phyloP scores from a whole-genome alignment of 2,797 vertebrate species.

The Clarias laeviceps region DNA sequence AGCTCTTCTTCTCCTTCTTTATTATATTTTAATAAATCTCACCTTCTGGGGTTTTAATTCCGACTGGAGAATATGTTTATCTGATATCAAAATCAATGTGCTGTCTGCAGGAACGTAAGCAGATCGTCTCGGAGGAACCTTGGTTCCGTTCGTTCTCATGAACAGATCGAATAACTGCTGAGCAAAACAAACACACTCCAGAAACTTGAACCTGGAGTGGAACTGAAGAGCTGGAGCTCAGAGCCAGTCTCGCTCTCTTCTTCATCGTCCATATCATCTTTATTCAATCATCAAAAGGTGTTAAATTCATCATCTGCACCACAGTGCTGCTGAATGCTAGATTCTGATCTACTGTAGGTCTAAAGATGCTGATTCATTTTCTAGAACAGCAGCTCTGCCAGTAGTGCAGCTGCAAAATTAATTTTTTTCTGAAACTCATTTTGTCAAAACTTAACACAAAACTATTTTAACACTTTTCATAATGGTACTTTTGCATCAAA shows the following conservation, averaged over 20 bases:
- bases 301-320: not conserved
- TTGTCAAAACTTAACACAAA: no score
- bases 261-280: not conserved
- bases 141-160: not conserved
- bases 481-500: no score
- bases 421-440: no score
- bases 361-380: not conserved
- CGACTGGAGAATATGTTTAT: not conserved
- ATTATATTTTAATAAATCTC: not conserved
- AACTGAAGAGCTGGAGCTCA: not conserved
- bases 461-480: no score
- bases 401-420: not conserved
- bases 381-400: not conserved
- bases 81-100: constrained; percentile 30
- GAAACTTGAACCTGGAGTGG: constrained; percentile 11
- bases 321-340: not conserved
- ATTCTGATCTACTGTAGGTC: not conserved
- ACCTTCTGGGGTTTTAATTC: constrained; percentile 8
- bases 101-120: constrained; percentile 26
- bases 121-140: constrained; percentile 23
- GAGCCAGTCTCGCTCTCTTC: not conserved
- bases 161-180: constrained; percentile 38
- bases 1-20: constrained; percentile 2
- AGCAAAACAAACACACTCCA: constrained; percentile 8
- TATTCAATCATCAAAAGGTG: not conserved